Evolutionary conservation across 2,113 vertebrate species (phyloP).

Genomic region (Petaurus breviceps): DNA sequence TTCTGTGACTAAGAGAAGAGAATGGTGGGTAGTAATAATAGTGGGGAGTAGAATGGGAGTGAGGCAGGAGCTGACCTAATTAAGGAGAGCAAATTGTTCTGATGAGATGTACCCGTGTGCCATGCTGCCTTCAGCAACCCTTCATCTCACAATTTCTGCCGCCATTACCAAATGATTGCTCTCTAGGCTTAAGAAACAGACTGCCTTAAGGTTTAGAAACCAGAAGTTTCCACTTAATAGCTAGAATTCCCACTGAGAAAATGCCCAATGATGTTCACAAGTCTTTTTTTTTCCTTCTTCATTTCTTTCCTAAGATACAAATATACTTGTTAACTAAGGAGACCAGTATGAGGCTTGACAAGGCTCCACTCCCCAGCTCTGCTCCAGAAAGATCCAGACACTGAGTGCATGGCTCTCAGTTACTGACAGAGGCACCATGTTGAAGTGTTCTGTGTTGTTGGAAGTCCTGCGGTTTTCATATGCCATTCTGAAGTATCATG

Average conservation of each 20-base stretch:
- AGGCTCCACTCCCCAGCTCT: constrained; percentile 40
- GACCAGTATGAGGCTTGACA: constrained; percentile 24
- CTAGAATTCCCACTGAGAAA: constrained; percentile 50
- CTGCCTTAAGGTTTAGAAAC: constrained; percentile 31
- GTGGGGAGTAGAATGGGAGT: accelerated
- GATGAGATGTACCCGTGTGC: neutral
- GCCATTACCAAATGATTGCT: neutral
- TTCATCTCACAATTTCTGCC: neutral
- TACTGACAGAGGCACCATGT: constrained; percentile 49
- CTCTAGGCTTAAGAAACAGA: neutral
- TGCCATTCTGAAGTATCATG: constrained; percentile 22
- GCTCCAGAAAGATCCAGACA: constrained; percentile 71
- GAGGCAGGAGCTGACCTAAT: neutral
- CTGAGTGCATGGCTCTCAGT: constrained; percentile 53
- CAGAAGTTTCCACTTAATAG: constrained; percentile 53
- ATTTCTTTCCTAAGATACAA: constrained; percentile 51
- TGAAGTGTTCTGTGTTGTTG: constrained; percentile 37
- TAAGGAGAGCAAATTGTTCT: neutral
- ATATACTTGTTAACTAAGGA: constrained; percentile 70
- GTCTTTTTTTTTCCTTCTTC: neutral
- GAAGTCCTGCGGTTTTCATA: constrained; percentile 46
- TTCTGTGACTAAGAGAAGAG: neutral
- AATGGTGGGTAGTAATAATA: neutral
- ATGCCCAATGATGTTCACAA: neutral
- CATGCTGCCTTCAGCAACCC: neutral